Conservation (phyloP, 2,888 invertebrate genomes). For the Lordiphosa fenestrarum region DNA sequence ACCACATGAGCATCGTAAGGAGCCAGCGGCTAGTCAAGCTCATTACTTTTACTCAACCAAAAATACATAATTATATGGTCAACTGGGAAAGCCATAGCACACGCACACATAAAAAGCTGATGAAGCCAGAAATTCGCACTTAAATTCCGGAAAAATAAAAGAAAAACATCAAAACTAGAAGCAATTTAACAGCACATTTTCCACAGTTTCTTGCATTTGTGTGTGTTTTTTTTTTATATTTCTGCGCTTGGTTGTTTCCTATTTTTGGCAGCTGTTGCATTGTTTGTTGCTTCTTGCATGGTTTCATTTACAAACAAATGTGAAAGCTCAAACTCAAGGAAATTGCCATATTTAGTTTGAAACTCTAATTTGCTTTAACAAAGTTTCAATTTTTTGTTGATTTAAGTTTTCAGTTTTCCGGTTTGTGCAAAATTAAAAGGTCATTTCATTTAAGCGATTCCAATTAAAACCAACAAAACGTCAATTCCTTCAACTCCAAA, state of each 20-base stretch:
- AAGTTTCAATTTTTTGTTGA: neutral
- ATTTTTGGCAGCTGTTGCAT: slow-evolving; percentile 7
- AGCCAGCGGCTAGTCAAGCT: slow-evolving; percentile 8
- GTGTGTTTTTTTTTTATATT: neutral
- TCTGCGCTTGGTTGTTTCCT: slow-evolving; percentile 3
- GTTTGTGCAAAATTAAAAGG: slow-evolving; percentile 3
- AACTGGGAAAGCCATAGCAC: too few species aligned
- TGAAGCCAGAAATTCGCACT: neutral
- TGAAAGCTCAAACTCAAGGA: slow-evolving; percentile 6
- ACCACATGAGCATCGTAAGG: slow-evolving; percentile 16
- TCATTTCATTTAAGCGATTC: neutral
- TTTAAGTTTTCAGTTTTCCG: slow-evolving; percentile 1
- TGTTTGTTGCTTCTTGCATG: slow-evolving; percentile 3
- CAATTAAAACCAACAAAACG: neutral
- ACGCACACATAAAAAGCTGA: too few species aligned
- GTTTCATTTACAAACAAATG: slow-evolving; percentile 2
- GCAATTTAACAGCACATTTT: slow-evolving; percentile 8
- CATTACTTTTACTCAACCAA: too few species aligned
- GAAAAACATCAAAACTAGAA: slow-evolving; percentile 1
- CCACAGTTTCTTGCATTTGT: slow-evolving; percentile 1
- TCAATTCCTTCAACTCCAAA: too few species aligned
- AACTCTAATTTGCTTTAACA: too few species aligned
- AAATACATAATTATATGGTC: too few species aligned
- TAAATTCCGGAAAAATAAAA: neutral
- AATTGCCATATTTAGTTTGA: slow-evolving; percentile 1